Conservation (phyloP, 2,797 vertebrate genomes). For the Myiotriccus ornatus region DNA sequence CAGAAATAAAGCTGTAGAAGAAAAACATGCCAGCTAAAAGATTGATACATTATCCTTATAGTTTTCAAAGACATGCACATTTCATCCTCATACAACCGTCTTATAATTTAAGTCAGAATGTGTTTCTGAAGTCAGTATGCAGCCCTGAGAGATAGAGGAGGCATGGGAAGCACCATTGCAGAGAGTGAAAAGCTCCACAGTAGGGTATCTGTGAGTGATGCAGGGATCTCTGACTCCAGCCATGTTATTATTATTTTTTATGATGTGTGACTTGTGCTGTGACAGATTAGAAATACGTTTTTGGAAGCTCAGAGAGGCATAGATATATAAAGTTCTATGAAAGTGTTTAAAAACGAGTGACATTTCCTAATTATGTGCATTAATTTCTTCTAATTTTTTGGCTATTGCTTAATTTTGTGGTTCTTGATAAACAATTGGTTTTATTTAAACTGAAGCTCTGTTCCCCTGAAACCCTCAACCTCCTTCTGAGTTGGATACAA, state of each 20-base stretch:
- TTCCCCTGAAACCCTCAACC: background rate
- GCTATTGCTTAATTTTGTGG: conserved; percentile 1
- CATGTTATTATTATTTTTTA: conserved; percentile 18
- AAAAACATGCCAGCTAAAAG: background rate
- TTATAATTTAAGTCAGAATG: conserved; percentile 24
- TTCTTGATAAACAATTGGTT: conserved; percentile 12
- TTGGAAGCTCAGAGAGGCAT: background rate
- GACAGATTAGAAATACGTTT: conserved; percentile 5
- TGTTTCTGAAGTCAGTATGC: background rate
- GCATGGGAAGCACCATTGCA: background rate
- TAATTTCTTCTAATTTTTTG: background rate
- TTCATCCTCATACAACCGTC: background rate
- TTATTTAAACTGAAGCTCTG: background rate
- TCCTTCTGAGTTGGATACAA: background rate
- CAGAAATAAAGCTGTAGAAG: conserved; percentile 6
- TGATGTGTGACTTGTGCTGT: conserved; percentile 24
- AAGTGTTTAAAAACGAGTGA: background rate
- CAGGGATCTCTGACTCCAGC: background rate
- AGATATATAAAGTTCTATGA: background rate
- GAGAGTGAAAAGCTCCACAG: background rate
- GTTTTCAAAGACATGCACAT: background rate
- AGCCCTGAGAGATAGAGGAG: background rate
- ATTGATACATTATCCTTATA: background rate
- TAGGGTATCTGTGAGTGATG: background rate
- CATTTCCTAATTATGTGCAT: background rate